phyloP scores from a whole-genome alignment of 1,140 invertebrate genomes.

The Drosophila athabasca region DNA sequence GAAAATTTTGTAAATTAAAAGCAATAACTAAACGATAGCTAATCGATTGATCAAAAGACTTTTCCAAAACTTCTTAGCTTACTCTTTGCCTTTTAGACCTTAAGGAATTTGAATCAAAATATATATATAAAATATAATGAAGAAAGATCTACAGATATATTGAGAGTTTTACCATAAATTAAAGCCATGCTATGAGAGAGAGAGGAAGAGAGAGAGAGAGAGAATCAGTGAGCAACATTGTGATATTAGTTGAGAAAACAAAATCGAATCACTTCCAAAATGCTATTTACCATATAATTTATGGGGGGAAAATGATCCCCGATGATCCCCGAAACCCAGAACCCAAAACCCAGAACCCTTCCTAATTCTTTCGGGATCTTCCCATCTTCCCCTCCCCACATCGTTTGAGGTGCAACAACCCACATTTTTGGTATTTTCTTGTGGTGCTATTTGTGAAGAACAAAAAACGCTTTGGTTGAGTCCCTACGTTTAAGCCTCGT shows the following conservation, averaged over 20 bases:
- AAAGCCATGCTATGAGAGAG: constrained; percentile 17
- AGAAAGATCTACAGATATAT: constrained; percentile 38
- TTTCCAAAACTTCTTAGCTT: constrained; percentile 72
- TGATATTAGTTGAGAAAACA: constrained; percentile 80
- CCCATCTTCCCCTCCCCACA: constrained; percentile 36
- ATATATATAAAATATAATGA: constrained; percentile 25
- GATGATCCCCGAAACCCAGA: neutral
- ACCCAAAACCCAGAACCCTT: neutral
- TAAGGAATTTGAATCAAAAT: constrained; percentile 61
- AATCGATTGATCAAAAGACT: constrained; percentile 65
- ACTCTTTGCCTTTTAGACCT: constrained; percentile 73
- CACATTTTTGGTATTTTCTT: constrained; percentile 31
- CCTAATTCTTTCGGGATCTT: too few species aligned
- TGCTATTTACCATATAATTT: constrained; percentile 73
- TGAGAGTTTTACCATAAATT: constrained; percentile 20
- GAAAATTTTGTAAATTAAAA: constrained; percentile 62
- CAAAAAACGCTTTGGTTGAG: constrained; percentile 22
- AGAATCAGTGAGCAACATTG: constrained; percentile 79
- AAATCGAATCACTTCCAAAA: constrained; percentile 76
- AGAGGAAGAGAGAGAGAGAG: constrained; percentile 21
- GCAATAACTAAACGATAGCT: constrained; percentile 65
- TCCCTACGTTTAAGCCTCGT: constrained; percentile 20
- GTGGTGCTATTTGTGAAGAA: constrained; percentile 34
- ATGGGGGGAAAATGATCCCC: neutral
- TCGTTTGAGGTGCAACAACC: constrained; percentile 45